Base-by-base conservation (phyloP, 2,797 vertebrate genomes). In the Arremon aurantiirostris region DNA sequence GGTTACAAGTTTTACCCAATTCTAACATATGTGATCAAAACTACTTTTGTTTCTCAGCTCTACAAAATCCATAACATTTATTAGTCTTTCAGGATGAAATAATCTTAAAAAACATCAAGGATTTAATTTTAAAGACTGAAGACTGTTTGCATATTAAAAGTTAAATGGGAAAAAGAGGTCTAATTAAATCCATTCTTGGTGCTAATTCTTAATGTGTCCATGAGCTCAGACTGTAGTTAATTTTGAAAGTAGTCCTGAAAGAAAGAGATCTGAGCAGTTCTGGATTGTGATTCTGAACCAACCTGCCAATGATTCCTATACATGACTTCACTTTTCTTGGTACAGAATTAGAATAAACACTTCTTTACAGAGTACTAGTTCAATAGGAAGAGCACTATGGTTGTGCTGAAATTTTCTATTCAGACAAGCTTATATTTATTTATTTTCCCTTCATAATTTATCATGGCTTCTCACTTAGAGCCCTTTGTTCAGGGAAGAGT, bases 1-100 rank as follows among this genome's bases (percentile, higher is more conserved):
- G 82, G 87, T 80, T 91, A 96, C 59, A 89, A 86, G 77, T 94
- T 87, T 73, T 94, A 82, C 69, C 89, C 37, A 44, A 11, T 75
- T 70, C 49, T 20, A 53, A 82, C 30, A 23, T 22, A 83, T 0
- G 2, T 6, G 27, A 85, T 93, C 94, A 96, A 93, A 92, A 93
- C 35, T 49, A 82, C 86, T 85, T 47, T 61, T 68, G 27, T 88
- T 78, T 82, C 80, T 80, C 0, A 6, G 18, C 44, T 66, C n/a
- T 89, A 77, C 23, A 18, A 61, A 60, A 65, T 84, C n/a, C 32
- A 56, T 69, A 71, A 16, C 21, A 10, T 46, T 83, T 94, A 82
- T 41, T 69, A 50, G 28, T 44, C 73, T 86, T 93, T 76, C 61
- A 77, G 69, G 37, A 73, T 35, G 37, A 89, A 95, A 32, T 41